Base-by-base conservation (phyloP, 2,888 invertebrate species). In the Meteorus cinctellus region DNA sequence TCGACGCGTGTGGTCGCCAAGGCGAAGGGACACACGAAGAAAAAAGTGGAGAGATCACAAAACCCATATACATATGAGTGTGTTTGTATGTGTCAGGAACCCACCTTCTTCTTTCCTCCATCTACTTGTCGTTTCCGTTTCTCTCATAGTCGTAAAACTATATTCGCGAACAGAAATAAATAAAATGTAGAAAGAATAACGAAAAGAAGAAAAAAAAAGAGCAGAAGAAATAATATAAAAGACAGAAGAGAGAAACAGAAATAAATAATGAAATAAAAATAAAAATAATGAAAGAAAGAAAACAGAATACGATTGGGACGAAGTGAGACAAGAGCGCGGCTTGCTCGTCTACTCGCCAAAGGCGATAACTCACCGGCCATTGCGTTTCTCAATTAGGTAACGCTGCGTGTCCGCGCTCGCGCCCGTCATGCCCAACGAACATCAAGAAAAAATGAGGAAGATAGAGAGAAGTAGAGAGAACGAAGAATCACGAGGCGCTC, bases 301-400 rank as follows among this genome's bases (percentile, higher is more conserved):
- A 76, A 75, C 60, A 77, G 77, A 77, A 80, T 75, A 79, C 74
- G 79, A 71, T 63, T 77, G 73, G 75, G 79, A 76, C 76, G 74
- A 79, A 71, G 68, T 77, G 73, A 76, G 79, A 76, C 75, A 77
- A 74, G 76, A 79, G 81, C 67, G 76, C 71, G 77, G 74, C 78
- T 79, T 76, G 78, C 65, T 77, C 81, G 77, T 81, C 74, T 79
- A 60, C 70, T 74, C 73, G 60, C 74, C 76, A 81, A 82, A 82
- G 76, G 81, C 85, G 86, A 88, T 88, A 88, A 88, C 84, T 88
- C 87, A 88, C 82, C 85, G 81, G 78, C 84, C 83, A 84, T 86
- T 86, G 87, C 86, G 84, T 86, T 87, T 86, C 87, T 87, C 87
- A 88, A 88, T 88, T 88, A 87, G 86, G 87, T 86, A 87, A 87